These are phyloP conservation scores for Aurelia aurita DNA, from an alignment of 30 jellyfish, hydroid and myxozoan genomes.

Conservation along the genomic window DNA sequence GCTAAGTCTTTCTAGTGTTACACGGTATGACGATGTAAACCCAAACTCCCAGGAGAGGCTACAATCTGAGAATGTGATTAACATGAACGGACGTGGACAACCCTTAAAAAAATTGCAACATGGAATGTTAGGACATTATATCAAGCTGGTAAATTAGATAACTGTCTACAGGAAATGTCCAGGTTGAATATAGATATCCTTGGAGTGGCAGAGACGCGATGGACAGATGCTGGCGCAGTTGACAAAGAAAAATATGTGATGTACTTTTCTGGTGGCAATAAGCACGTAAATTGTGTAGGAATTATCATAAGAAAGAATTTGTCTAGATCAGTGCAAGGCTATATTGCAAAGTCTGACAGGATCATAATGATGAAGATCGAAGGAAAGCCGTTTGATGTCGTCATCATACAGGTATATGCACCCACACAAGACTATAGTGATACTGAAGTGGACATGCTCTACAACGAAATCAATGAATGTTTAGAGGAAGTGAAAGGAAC, in stretches of 20 bases:
- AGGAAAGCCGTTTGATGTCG: conserved; percentile 10
- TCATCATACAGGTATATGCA: neutral
- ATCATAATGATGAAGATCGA: neutral
- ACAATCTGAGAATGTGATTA: conserved; percentile 1
- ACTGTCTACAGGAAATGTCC: conserved; percentile 18
- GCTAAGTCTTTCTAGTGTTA: no score
- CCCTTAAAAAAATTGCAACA: conserved; percentile 10
- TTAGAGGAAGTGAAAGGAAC: neutral
- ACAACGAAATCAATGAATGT: neutral
- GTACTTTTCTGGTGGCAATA: conserved; percentile 20
- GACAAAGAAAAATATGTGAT: neutral
- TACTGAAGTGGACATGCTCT: neutral
- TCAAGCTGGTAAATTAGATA: conserved; percentile 21
- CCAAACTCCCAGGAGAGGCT: conserved; percentile 26
- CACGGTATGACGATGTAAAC: conserved; percentile 10
- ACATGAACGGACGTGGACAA: neutral
- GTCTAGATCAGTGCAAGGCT: neutral
- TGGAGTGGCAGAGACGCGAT: conserved; percentile 26
- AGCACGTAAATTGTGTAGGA: conserved; percentile 52
- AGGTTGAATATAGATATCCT: conserved; percentile 24
- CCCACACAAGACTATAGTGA: conserved; percentile 2
- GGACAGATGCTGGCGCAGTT: conserved; percentile 16
- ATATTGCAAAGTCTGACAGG: conserved; percentile 6
- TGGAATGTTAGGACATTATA: conserved; percentile 28
- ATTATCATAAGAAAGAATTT: neutral